Percentiles rank a stretch among this genome's conserved stretches.
Conservation (phyloP, 2,797 vertebrate species). For the Malurus leucopterus region DNA sequence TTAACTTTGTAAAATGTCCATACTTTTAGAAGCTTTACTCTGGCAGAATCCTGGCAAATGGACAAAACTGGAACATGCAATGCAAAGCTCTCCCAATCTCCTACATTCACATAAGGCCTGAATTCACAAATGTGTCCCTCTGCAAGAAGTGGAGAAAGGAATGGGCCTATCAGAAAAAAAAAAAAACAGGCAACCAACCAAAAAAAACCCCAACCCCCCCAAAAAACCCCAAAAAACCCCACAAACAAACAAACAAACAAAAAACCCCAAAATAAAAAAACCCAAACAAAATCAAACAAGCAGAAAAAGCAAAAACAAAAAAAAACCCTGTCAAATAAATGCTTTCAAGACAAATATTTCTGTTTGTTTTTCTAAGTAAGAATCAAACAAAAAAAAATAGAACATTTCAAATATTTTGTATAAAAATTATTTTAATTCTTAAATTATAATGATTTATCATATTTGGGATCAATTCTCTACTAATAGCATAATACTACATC, state of each 20-base stretch:
- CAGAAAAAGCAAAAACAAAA: neutral
- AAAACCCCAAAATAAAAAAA: neutral
- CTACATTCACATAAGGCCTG: neutral
- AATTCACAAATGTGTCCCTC: neutral
- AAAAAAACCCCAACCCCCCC: neutral
- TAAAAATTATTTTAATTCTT: neutral
- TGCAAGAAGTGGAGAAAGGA: neutral
- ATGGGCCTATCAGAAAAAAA: neutral
- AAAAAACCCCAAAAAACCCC: neutral
- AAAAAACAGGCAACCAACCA: too few species aligned
- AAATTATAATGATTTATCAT: neutral
- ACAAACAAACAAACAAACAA: too few species aligned
- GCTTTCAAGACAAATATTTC: neutral
- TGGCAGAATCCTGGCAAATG: neutral
- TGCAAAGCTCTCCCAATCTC: neutral
- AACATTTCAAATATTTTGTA: neutral
- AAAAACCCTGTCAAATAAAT: neutral
- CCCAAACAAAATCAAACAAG: neutral
- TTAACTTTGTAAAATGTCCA: neutral
- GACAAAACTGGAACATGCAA: neutral
- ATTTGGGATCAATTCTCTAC: neutral
- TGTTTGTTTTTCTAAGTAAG: neutral
- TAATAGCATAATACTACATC: neutral
- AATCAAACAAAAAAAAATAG: neutral
- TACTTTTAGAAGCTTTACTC: neutral